Conservation (phyloP, 1,140 invertebrate genomes). For the Papilio polytes region DNA sequence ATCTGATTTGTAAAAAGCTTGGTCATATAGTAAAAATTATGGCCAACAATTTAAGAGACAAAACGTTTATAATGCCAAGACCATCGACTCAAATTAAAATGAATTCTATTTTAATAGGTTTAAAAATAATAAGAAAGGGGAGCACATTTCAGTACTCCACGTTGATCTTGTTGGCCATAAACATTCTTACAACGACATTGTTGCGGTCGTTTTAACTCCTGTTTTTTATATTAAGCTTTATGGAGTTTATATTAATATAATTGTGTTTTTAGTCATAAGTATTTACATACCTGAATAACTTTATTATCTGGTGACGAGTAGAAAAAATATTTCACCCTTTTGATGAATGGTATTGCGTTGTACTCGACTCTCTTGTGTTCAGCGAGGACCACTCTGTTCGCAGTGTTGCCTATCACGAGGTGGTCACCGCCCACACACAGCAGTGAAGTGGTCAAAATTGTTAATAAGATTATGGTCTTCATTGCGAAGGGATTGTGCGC, state of each 20-base stretch:
- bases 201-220: too few species aligned
- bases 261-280: too few species aligned
- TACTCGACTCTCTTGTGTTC: constrained; percentile 60
- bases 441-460: constrained; percentile 30
- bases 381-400: constrained; percentile 54
- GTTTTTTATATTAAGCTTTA: too few species aligned
- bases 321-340: constrained; percentile 70
- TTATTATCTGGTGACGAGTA: constrained; percentile 56
- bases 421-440: constrained; percentile 48
- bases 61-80: too few species aligned
- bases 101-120: too few species aligned
- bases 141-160: not conserved
- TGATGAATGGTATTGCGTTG: constrained; percentile 72
- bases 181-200: too few species aligned
- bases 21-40: too few species aligned
- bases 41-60: too few species aligned
- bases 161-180: not conserved
- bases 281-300: constrained; percentile 57
- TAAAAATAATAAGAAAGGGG: too few species aligned
- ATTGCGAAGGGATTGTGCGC: constrained; percentile 40
- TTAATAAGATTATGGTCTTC: constrained; percentile 39
- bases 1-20: too few species aligned
- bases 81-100: too few species aligned
- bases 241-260: too few species aligned
- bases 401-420: constrained; percentile 64